These are phyloP conservation scores for Digitonthophagus gazella DNA, from an alignment of 2,888 invertebrate genomes.

Conservation along the genomic window DNA sequence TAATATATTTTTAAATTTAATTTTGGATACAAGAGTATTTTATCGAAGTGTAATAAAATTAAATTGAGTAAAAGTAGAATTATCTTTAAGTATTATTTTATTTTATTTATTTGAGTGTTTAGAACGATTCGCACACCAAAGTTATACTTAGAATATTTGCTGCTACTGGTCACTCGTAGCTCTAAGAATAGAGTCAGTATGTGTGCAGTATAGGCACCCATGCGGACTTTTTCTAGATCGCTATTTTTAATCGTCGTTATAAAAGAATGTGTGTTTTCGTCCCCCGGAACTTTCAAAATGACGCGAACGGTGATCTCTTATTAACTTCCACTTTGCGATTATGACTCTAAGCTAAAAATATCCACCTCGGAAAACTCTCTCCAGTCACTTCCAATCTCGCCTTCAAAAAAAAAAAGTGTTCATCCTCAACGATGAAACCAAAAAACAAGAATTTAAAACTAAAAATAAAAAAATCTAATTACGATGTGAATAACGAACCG, in stretches of 20 bases:
- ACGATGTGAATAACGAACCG: slow-evolving; percentile 23
- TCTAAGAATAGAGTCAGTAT: too few species aligned
- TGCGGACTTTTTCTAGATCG: neutral
- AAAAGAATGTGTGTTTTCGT: slow-evolving; percentile 10
- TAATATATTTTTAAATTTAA: too few species aligned
- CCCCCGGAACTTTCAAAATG: neutral
- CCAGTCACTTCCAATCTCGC: neutral
- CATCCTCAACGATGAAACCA: slow-evolving; percentile 20
- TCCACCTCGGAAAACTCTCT: neutral
- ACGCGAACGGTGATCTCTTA: neutral
- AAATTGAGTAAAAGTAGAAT: too few species aligned
- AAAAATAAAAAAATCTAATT: slow-evolving; percentile 25
- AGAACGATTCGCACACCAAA: too few species aligned
- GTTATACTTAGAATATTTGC: too few species aligned
- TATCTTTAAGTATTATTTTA: too few species aligned
- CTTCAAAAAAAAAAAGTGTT: neutral
- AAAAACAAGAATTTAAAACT: slow-evolving; percentile 29
- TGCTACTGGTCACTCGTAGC: too few species aligned
- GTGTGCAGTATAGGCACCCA: neutral
- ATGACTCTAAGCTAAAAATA: neutral
- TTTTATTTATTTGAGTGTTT: too few species aligned
- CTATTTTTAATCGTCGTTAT: neutral
- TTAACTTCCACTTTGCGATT: neutral
- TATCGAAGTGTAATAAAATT: too few species aligned
- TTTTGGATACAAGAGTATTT: too few species aligned